Conservation (phyloP, 2,888 invertebrate species). For the Argyra leucocephala region DNA sequence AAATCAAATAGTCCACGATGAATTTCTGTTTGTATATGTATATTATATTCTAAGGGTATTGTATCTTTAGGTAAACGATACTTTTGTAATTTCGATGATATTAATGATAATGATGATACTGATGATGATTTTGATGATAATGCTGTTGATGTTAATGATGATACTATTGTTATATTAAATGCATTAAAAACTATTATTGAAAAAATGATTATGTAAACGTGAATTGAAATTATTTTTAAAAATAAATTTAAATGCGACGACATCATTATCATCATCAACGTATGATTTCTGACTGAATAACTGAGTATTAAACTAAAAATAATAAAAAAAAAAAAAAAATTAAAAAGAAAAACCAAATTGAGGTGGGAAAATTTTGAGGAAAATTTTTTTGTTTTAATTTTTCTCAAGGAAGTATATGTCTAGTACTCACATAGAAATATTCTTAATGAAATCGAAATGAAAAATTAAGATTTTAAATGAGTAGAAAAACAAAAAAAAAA, state of each 20-base stretch:
- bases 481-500: too few relatives aligned
- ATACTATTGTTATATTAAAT: background rate
- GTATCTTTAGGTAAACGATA: conserved; percentile 48
- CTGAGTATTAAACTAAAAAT: background rate
- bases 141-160: background rate
- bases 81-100: background rate
- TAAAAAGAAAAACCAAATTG: too few relatives aligned
- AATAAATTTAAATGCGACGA: background rate
- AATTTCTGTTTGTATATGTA: conserved; percentile 46
- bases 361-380: too few relatives aligned
- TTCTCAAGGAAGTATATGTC: too few relatives aligned
- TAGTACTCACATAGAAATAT: too few relatives aligned
- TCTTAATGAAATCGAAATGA: too few relatives aligned
- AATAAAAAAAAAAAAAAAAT: too few relatives aligned
- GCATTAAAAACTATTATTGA: background rate
- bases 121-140: background rate
- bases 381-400: too few relatives aligned
- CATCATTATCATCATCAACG: background rate
- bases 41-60: conserved; percentile 46
- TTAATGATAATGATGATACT: background rate
- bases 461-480: too few relatives aligned
- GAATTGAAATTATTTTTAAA: background rate
- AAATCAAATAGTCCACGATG: conserved; percentile 32
- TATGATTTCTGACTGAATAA: background rate
- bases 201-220: background rate